Base-by-base conservation (phyloP, 2,113 vertebrate genomes). In the Aphyosemion australe region DNA sequence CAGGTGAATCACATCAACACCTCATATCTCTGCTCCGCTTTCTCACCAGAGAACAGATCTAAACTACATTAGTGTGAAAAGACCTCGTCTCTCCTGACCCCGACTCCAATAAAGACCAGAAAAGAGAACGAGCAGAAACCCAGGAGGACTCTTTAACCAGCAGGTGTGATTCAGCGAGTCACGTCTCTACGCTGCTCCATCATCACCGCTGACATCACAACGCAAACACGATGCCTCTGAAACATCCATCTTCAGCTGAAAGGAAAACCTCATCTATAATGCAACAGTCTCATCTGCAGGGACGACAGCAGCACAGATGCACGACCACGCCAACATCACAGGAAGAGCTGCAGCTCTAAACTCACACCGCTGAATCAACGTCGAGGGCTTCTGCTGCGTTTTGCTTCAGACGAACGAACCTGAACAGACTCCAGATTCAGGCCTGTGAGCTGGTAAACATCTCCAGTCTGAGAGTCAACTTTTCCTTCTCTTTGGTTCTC, bases 141-240 rank as follows among this genome's bases (percentile, higher is more conserved):
- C 50, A 50, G 15, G 68, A 18, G 47, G 45, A 62, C 34, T 50
- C 49, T 57, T 66, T 55, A 54, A 53, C 32, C 18, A 59, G 26
- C 58, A 58, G 53, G 57, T 18, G 37, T 37, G 15, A 18, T 41
- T 61, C 41, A 49, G 48, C 45, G 64, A 74, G 65, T 69, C 32
- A 67, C 60, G 51, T 55, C 68, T 71, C 48, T 64, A 43, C 3
- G 2, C 3, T 15, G 26, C 42, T 62, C 51, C 46, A 47, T 9
- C 49, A 15, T 42, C 12, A 42, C 9, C 43, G 57, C 16, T 19
- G 41, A 56, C 14, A 59, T 34, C 0, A 42, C 41, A 82, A 72
- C 55, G 61, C 52, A 71, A 75, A 82, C 55, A 43, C 48, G 50
- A 59, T 43, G 4, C 2, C 4, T 18, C 46, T 48, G n/a, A 13